Conservation (phyloP, 2,113 vertebrate genomes). For the Axis porcinus region DNA sequence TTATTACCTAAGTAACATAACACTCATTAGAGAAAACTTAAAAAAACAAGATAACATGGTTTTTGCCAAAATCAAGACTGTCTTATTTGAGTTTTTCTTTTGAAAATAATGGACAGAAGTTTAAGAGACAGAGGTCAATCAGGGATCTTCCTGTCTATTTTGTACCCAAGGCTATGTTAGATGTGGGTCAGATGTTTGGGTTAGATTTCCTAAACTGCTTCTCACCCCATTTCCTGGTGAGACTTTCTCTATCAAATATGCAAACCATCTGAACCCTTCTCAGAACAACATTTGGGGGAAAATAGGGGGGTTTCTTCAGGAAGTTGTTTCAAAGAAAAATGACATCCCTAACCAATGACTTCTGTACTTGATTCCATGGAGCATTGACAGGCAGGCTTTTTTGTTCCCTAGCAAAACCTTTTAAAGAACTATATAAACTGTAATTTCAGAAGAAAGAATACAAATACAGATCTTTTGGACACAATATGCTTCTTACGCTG, state of each 20-base stretch:
- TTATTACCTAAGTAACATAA: not conserved
- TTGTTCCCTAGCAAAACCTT: not conserved
- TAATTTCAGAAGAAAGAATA: not conserved
- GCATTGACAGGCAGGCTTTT: not conserved
- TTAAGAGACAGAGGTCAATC: not conserved
- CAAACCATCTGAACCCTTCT: not conserved
- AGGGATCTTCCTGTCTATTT: not conserved
- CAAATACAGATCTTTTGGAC: not conserved
- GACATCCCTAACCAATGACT: not conserved
- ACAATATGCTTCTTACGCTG: not conserved
- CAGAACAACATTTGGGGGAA: not conserved
- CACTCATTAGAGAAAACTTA: not conserved
- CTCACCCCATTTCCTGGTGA: not conserved
- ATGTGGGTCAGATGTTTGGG: not conserved
- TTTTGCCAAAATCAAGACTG: not conserved
- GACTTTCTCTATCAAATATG: not conserved
- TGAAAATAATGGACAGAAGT: not conserved
- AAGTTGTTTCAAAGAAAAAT: not conserved
- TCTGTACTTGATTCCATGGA: not conserved
- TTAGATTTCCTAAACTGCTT: not conserved
- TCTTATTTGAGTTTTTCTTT: not conserved
- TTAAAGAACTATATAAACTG: not conserved
- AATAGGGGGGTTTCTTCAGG: not conserved
- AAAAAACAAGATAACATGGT: not conserved
- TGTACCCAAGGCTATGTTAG: not conserved